These are phyloP conservation scores for Carcina quercana DNA, from an alignment of 2,888 invertebrate genomes.

Conservation along the genomic window DNA sequence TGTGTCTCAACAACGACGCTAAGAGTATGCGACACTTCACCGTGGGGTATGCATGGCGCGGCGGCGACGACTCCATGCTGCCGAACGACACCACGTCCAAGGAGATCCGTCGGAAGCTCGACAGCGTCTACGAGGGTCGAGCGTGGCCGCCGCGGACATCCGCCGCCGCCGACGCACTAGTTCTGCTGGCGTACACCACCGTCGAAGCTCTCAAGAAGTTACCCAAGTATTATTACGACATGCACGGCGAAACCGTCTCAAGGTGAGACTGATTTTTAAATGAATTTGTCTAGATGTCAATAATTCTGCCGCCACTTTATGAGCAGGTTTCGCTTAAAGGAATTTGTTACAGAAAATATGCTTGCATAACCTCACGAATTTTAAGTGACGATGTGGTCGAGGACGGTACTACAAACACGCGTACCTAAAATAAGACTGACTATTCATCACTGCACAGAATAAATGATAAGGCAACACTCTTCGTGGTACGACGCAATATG, in stretches of 20 bases:
- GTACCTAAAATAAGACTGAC: no score
- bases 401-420: no score
- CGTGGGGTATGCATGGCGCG: conserved; percentile 24
- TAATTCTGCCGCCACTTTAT: no score
- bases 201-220: conserved; percentile 4
- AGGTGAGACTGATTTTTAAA: no score
- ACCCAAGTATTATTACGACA: conserved; percentile 11
- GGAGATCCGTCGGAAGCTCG: conserved; percentile 1
- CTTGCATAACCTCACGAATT: no score
- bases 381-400: no score
- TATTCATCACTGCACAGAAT: no score
- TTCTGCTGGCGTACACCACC: conserved; percentile 15
- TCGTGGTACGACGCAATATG: no score
- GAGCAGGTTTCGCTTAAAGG: no score
- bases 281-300: no score
- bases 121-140: background rate
- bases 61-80: conserved; percentile 5
- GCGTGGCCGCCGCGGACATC: conserved; percentile 21
- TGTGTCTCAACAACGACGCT: background rate
- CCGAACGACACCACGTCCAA: background rate
- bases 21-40: conserved; percentile 17
- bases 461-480: no score
- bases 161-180: conserved; percentile 22
- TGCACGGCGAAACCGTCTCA: conserved; percentile 7
- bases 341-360: no score